A percentile compares a stretch with the other conserved stretches of the same genome.
phyloP scores from a whole-genome alignment of 2,888 invertebrate genomes.

The Philopedon plagiatum region DNA sequence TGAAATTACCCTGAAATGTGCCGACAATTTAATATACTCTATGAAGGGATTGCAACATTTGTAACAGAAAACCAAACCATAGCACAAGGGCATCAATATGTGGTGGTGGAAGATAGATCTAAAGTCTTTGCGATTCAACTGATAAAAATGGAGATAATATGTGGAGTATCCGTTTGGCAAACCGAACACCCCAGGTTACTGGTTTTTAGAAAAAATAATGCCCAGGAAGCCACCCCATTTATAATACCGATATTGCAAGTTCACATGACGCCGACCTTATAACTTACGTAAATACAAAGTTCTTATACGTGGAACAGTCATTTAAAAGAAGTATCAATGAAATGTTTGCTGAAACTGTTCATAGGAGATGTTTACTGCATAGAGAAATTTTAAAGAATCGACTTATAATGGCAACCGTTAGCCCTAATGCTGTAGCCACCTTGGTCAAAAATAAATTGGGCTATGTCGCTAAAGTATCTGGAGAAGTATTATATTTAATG shows the following conservation, averaged over 20 bases:
- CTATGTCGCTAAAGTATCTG: not conserved
- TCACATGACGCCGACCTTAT: not conserved
- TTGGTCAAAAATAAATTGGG: constrained; percentile 21
- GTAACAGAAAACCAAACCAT: not conserved
- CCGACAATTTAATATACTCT: not conserved
- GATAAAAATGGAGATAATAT: not conserved
- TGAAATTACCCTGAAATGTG: no score
- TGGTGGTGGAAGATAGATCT: not conserved
- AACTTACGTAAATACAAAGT: constrained; percentile 6
- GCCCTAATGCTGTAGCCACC: constrained; percentile 21
- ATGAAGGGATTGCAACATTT: not conserved
- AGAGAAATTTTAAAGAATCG: constrained; percentile 21
- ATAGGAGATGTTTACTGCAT: constrained; percentile 2
- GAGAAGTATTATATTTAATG: constrained; percentile 13
- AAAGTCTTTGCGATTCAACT: constrained; percentile 11
- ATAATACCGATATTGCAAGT: not conserved
- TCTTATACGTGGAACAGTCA: no score
- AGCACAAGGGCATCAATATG: not conserved
- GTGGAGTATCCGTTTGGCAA: not conserved
- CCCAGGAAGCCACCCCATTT: not conserved
- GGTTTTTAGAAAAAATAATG: not conserved
- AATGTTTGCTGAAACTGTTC: no score
- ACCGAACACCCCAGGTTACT: not conserved
- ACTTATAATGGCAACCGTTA: constrained; percentile 6
- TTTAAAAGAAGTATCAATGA: not conserved